Evolutionary conservation across 2,113 vertebrate species (phyloP).

Genomic region (Heterocephalus glaber): DNA sequence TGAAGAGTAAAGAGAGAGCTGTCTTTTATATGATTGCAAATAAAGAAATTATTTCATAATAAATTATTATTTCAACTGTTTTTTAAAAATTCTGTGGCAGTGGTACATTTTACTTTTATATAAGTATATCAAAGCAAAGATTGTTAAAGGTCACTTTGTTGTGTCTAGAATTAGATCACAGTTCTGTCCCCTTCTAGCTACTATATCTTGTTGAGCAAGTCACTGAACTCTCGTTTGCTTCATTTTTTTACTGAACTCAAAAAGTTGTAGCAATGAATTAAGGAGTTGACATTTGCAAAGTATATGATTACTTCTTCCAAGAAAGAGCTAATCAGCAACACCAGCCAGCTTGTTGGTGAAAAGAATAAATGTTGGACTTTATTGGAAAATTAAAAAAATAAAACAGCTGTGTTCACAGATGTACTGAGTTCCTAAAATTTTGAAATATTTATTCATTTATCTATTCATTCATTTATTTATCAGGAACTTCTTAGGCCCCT

Average conservation of each 20-base stretch:
- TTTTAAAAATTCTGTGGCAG: neutral
- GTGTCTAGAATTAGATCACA: neutral
- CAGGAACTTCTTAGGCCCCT: neutral
- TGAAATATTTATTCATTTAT: neutral
- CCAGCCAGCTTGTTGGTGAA: neutral
- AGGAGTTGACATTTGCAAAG: neutral
- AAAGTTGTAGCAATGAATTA: neutral
- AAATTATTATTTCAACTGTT: neutral
- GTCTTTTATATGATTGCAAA: neutral
- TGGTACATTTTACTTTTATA: constrained; percentile 7
- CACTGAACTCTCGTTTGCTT: neutral
- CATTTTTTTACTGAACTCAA: neutral
- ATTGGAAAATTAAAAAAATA: neutral
- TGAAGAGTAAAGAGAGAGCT: neutral
- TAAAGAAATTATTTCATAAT: neutral
- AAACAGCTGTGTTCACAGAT: fast-evolving
- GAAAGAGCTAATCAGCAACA: neutral
- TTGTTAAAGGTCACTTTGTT: neutral
- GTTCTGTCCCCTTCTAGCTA: neutral
- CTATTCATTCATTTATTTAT: neutral
- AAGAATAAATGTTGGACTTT: neutral
- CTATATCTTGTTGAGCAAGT: neutral
- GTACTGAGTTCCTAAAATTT: neutral
- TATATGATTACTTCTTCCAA: neutral
- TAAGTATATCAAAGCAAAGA: neutral